These are phyloP conservation scores for Tenrec ecaudatus DNA, from an alignment of 2,113 vertebrate species.

Conservation along the genomic window DNA sequence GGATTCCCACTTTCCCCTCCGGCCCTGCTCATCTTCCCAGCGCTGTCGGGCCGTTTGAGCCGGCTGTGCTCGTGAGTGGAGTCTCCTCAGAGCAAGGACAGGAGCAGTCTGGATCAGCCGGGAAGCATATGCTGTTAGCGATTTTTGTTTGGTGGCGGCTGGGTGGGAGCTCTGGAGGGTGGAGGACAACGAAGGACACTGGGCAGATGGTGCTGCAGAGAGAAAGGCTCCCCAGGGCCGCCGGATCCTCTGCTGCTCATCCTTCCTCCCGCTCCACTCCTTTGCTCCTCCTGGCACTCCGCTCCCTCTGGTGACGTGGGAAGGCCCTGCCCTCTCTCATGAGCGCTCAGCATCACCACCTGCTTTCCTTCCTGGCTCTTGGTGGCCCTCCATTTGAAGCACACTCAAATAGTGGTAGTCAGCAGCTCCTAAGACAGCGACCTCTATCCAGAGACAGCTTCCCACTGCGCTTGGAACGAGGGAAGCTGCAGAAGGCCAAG, in stretches of 20 bases:
- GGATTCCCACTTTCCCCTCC: neutral
- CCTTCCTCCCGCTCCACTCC: slow-evolving; percentile 63
- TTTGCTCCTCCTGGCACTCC: neutral
- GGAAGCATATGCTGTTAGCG: neutral
- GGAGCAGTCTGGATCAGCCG: neutral
- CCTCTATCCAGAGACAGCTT: slow-evolving; percentile 19
- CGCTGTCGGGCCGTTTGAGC: neutral
- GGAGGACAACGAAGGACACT: slow-evolving; percentile 33
- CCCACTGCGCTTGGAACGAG: neutral
- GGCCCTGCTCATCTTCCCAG: neutral
- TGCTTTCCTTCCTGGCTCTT: neutral
- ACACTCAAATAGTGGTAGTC: neutral
- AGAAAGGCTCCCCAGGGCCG: neutral
- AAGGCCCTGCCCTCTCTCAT: neutral
- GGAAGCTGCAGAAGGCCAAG: neutral
- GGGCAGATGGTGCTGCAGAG: slow-evolving; percentile 38
- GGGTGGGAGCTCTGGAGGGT: neutral
- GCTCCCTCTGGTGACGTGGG: neutral
- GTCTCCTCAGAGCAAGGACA: slow-evolving; percentile 47
- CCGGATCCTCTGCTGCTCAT: neutral
- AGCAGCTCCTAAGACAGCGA: neutral
- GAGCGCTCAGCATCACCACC: neutral
- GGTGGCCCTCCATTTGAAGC: slow-evolving; percentile 35
- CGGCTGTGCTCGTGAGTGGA: neutral
- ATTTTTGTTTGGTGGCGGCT: neutral